Conservation (phyloP, 2,113 vertebrate genomes). For the Pica pica region DNA sequence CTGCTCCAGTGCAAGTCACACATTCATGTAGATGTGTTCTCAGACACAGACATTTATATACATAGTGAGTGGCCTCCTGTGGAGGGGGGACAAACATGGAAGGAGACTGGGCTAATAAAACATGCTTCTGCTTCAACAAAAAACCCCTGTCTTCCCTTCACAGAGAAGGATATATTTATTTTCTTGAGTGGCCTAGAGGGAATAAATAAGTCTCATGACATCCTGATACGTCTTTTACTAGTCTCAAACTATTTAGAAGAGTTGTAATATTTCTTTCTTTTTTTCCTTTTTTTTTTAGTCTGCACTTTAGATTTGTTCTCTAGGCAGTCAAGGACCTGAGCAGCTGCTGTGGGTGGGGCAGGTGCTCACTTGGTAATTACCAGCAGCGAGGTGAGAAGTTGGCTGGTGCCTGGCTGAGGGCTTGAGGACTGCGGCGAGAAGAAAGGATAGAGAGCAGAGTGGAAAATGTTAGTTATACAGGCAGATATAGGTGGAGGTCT, state of each 20-base stretch:
- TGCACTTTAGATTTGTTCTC: neutral
- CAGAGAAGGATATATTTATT: neutral
- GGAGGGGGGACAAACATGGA: rapidly evolving
- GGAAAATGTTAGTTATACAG: neutral
- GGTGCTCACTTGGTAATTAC: neutral
- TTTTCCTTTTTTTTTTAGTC: no score
- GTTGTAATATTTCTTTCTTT: neutral
- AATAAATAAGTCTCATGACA: neutral
- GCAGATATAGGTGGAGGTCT: neutral
- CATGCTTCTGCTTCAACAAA: neutral
- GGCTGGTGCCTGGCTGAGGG: neutral
- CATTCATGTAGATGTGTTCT: neutral
- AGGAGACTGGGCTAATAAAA: neutral
- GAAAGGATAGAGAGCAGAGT: no score
- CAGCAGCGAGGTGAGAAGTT: neutral
- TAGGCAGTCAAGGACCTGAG: neutral
- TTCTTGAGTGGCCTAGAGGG: neutral
- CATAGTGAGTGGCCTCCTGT: rapidly evolving
- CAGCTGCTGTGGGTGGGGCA: neutral
- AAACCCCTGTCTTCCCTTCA: neutral
- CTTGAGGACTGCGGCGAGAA: neutral
- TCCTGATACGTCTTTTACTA: neutral
- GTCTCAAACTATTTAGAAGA: neutral
- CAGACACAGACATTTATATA: neutral
- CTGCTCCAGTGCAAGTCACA: neutral